Evolutionary conservation across 2,888 invertebrate species (phyloP).

Genomic region (Lissonota sp.): DNA sequence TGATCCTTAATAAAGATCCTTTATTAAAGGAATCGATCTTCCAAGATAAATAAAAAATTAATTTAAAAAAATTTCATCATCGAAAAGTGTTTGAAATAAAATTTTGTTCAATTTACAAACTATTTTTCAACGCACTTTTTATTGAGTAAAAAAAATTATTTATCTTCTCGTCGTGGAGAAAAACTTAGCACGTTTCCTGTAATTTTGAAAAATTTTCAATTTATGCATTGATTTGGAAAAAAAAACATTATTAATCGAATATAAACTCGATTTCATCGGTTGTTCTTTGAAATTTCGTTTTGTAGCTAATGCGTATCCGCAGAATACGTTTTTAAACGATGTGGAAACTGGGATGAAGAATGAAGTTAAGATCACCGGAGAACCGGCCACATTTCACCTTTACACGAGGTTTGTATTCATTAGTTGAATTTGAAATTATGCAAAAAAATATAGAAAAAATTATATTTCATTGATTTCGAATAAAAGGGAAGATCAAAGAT

Average conservation of each 20-base stretch:
- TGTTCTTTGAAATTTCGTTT: too few relatives aligned
- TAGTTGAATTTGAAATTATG: neutral
- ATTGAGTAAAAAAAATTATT: neutral
- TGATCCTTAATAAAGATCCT: neutral
- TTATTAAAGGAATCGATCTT: neutral
- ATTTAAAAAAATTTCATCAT: neutral
- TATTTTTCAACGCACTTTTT: neutral
- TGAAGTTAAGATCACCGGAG: constrained; percentile 68
- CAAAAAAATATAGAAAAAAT: neutral
- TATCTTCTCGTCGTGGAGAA: neutral
- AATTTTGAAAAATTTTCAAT: neutral
- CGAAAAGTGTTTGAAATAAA: neutral
- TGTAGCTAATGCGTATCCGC: constrained; percentile 69
- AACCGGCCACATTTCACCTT: constrained; percentile 76
- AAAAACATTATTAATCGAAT: neutral
- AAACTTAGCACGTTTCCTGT: neutral
- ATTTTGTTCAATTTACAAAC: neutral
- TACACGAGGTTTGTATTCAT: constrained; percentile 75
- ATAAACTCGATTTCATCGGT: too few relatives aligned
- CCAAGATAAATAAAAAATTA: neutral
- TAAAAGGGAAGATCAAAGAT: neutral
- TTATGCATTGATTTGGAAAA: too few relatives aligned
- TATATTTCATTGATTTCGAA: neutral
- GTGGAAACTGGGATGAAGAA: constrained; percentile 72
- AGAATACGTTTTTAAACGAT: constrained; percentile 74